These are phyloP conservation scores for Branchipolynoe longqiensis DNA, from an alignment of 2,888 invertebrate species.

Conservation along the genomic window DNA sequence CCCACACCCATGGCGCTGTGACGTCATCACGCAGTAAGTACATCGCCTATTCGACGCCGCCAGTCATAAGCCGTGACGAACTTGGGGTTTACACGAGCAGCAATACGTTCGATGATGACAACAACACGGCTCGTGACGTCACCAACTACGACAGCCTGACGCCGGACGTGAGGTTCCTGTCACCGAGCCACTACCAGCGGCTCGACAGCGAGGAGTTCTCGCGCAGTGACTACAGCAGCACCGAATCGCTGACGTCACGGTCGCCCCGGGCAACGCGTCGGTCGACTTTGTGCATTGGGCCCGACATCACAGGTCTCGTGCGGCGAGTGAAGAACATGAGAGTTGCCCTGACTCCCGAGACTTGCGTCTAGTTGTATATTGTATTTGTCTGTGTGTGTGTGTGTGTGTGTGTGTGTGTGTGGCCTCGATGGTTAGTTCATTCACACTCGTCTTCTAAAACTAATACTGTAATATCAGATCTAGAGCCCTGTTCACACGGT, in stretches of 20 bases:
- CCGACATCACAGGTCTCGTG: conserved; percentile 75
- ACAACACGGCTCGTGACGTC: conserved; percentile 38
- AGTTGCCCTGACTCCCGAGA: conserved; percentile 77
- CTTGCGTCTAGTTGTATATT: conserved; percentile 70
- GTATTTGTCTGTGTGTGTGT: too few species aligned
- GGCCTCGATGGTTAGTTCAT: too few species aligned
- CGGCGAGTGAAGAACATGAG: conserved; percentile 77
- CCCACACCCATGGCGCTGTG: too few species aligned
- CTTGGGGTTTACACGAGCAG: conserved; percentile 52
- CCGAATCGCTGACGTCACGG: conserved; percentile 41
- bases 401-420: too few species aligned
- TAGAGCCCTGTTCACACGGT: too few species aligned
- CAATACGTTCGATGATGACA: conserved; percentile 31
- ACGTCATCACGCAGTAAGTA: conserved; percentile 73
- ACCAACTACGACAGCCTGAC: conserved; percentile 38
- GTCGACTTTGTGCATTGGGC: conserved; percentile 71
- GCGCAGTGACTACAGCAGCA: conserved; percentile 57
- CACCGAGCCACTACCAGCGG: conserved; percentile 54
- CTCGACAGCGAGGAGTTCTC: conserved; percentile 50
- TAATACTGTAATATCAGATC: too few species aligned
- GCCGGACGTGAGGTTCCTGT: conserved; percentile 42
- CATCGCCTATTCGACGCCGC: conserved; percentile 72
- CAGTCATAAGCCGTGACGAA: conserved; percentile 70
- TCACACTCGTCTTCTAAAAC: too few species aligned
- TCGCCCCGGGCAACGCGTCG: conserved; percentile 60